Percentiles rank a stretch among this genome's conserved stretches.
These are phyloP conservation scores for Apteryx mantelli DNA, from an alignment of 2,113 vertebrate species.

Conservation along the genomic window DNA sequence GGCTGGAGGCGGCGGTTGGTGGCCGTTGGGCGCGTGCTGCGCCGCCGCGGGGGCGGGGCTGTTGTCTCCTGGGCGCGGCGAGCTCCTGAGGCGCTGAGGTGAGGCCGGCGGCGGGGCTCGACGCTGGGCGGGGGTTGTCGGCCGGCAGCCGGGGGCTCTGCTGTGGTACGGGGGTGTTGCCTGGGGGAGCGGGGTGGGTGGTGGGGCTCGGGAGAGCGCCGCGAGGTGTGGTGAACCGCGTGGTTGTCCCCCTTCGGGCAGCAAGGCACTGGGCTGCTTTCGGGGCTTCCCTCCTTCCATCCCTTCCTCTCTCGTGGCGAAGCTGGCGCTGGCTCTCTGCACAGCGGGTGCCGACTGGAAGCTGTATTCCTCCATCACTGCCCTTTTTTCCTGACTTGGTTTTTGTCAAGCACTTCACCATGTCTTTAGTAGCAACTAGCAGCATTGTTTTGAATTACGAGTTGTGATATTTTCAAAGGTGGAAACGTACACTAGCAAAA, in stretches of 20 bases:
- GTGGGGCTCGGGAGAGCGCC: neutral
- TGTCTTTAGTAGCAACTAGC: fast-evolving
- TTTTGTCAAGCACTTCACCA: no score
- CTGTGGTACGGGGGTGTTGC: fast-evolving
- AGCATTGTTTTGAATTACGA: no score
- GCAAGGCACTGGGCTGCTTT: no score
- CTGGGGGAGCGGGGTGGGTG: fast-evolving
- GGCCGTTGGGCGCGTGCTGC: neutral
- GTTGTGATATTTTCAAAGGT: no score
- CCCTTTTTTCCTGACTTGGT: neutral
- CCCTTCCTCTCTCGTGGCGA: fast-evolving
- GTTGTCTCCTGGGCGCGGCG: no score
- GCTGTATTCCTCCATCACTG: neutral
- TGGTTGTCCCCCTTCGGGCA: fast-evolving
- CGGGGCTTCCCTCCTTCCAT: no score
- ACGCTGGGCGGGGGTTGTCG: no score
- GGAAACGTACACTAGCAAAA: no score
- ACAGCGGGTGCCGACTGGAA: no score
- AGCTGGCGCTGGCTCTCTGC: neutral
- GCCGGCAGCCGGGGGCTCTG: fast-evolving
- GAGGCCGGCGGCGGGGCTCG: neutral
- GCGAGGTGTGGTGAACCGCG: fast-evolving
- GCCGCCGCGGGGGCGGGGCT: no score
- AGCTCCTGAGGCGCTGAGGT: neutral
- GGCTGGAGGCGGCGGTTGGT: neutral